Conservation (phyloP, 2,888 invertebrate species). For the Endotricha flammealis region DNA sequence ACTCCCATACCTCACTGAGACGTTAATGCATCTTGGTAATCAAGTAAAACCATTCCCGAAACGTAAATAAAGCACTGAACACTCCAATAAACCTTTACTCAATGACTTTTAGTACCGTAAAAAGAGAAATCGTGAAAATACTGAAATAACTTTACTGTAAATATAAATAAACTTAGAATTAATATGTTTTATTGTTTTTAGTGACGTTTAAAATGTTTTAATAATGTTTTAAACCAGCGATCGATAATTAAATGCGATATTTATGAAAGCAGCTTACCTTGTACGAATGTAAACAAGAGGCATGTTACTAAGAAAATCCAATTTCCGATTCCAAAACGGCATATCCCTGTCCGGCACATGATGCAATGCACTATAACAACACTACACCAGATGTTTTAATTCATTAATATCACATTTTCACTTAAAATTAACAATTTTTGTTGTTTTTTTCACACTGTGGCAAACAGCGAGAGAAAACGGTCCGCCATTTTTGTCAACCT, state of each 20-base stretch:
- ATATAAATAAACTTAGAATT: conserved; percentile 6
- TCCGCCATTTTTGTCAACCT: conserved; percentile 67
- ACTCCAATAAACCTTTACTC: conserved; percentile 30
- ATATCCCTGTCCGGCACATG: conserved; percentile 72
- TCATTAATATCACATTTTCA: conserved; percentile 75
- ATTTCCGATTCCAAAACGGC: conserved; percentile 65
- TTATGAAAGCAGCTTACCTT: conserved; percentile 70
- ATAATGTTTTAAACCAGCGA: conserved; percentile 30
- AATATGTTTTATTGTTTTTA: conserved; percentile 3
- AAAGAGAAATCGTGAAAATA: conserved; percentile 14
- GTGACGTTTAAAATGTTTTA: too few species aligned
- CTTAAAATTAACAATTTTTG: conserved; percentile 54
- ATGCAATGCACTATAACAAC: conserved; percentile 53
- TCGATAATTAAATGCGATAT: conserved; percentile 60
- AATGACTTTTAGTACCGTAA: conserved; percentile 13
- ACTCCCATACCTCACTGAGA: conserved; percentile 14
- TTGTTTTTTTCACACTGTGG: conserved; percentile 35
- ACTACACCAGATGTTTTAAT: conserved; percentile 68
- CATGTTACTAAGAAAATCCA: conserved; percentile 71
- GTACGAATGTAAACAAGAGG: conserved; percentile 73
- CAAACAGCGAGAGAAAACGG: conserved; percentile 31
- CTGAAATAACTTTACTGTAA: too few species aligned
- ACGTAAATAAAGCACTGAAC: conserved; percentile 39
- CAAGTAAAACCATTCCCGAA: conserved; percentile 37
- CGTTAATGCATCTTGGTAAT: conserved; percentile 32